These are phyloP conservation scores for Phaonia tiefii DNA, from an alignment of 2,888 invertebrate species.

Conservation along the genomic window DNA sequence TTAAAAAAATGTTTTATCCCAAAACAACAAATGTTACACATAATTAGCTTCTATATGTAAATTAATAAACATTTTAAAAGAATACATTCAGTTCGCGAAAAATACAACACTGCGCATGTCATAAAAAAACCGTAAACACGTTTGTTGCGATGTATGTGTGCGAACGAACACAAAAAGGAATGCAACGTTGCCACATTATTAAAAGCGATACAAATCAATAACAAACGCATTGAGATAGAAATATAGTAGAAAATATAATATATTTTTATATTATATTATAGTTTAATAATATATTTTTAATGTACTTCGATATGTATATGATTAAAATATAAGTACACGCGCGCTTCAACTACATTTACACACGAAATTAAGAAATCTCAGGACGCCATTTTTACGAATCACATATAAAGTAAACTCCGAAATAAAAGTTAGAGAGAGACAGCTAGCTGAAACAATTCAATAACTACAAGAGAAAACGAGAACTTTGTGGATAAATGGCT, in stretches of 20 bases:
- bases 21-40: too few species aligned
- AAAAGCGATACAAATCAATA: slow-evolving; percentile 21
- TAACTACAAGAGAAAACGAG: slow-evolving; percentile 41
- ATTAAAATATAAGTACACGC: slow-evolving; percentile 36
- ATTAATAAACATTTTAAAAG: too few species aligned
- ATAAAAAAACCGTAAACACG: slow-evolving; percentile 61
- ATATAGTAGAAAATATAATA: background rate
- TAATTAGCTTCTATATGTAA: too few species aligned
- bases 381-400: slow-evolving; percentile 65
- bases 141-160: slow-evolving; percentile 37
- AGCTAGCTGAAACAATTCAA: slow-evolving; percentile 1
- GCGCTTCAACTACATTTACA: slow-evolving; percentile 42
- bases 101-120: slow-evolving; percentile 73
- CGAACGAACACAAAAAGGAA: background rate
- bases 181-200: slow-evolving; percentile 29
- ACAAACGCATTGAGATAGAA: too few species aligned
- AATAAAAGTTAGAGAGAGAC: slow-evolving; percentile 50
- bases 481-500: slow-evolving; percentile 52
- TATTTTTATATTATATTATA: background rate
- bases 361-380: slow-evolving; percentile 20
- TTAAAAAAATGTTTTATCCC: too few species aligned
- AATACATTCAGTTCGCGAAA: slow-evolving; percentile 17
- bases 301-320: too few species aligned
- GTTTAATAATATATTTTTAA: too few species aligned
- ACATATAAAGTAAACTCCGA: slow-evolving; percentile 14